Conservation (phyloP, 2,888 invertebrate species). For the Phania funesta region DNA sequence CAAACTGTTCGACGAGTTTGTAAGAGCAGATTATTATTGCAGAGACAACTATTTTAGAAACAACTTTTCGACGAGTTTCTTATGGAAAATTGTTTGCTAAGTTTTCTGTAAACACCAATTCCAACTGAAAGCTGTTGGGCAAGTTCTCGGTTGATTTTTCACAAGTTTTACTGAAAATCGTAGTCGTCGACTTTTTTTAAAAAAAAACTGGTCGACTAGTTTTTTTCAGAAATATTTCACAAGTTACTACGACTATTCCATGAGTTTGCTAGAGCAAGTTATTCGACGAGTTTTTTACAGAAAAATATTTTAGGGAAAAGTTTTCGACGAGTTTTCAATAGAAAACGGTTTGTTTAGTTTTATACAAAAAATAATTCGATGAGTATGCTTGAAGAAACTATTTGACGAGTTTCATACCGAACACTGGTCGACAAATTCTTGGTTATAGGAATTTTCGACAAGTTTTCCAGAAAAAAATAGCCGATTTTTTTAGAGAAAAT, state of each 20-base stretch:
- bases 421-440: not conserved
- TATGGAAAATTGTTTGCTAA: not conserved
- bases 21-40: too few relatives aligned
- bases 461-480: not conserved
- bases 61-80: not conserved
- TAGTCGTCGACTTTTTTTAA: too few relatives aligned
- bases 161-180: too few relatives aligned
- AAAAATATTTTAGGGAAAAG: not conserved
- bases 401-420: not conserved
- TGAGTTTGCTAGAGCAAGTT: too few relatives aligned
- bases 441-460: not conserved
- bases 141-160: too few relatives aligned
- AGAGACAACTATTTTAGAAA: not conserved
- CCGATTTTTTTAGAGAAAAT: too few relatives aligned
- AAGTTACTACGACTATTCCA: too few relatives aligned
- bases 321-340: not conserved
- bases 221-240: too few relatives aligned
- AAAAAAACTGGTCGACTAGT: too few relatives aligned
- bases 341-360: not conserved
- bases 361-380: not conserved
- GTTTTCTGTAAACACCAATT: not conserved
- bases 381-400: not conserved
- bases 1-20: too few relatives aligned
- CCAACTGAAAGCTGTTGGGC: not conserved
- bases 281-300: too few relatives aligned